Percentiles rank a stretch among this genome's conserved stretches.
phyloP scores from a whole-genome alignment of 2,888 invertebrate genomes.

The Dolichopus griseipennis region DNA sequence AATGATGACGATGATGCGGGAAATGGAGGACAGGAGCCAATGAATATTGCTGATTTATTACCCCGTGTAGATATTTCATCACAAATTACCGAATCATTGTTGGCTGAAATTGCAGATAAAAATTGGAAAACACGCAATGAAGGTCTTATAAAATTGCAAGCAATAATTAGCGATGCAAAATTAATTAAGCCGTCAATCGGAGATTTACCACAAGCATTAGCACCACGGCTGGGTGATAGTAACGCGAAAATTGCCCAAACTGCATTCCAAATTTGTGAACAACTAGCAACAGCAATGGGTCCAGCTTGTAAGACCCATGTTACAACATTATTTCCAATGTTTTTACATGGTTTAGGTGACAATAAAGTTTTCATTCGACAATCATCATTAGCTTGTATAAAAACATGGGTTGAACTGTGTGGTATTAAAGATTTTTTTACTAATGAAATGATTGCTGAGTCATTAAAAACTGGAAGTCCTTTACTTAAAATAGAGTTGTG shows the following conservation, averaged over 20 bases:
- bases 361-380: slow-evolving; percentile 71
- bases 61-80: slow-evolving; percentile 73
- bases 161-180: slow-evolving; percentile 53
- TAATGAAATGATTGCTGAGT: slow-evolving; percentile 81
- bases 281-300: slow-evolving; percentile 75
- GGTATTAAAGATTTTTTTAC: slow-evolving; percentile 76
- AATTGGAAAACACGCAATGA: slow-evolving; percentile 75
- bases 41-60: slow-evolving; percentile 59
- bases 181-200: slow-evolving; percentile 77
- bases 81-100: slow-evolving; percentile 69
- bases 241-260: slow-evolving; percentile 86
- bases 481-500: slow-evolving; percentile 71
- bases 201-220: slow-evolving; percentile 71
- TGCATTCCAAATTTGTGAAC: slow-evolving; percentile 73
- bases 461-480: slow-evolving; percentile 77
- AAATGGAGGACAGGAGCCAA: slow-evolving; percentile 41
- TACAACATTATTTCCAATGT: slow-evolving; percentile 72
- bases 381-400: slow-evolving; percentile 73
- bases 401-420: slow-evolving; percentile 74
- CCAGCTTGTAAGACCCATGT: slow-evolving; percentile 69
- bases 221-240: slow-evolving; percentile 72
- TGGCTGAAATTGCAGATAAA: slow-evolving; percentile 76
- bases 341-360: slow-evolving; percentile 71
- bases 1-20: slow-evolving; percentile 22
- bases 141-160: slow-evolving; percentile 44